Conservation (phyloP, 2,113 vertebrate genomes). For the Tenrec ecaudatus region DNA sequence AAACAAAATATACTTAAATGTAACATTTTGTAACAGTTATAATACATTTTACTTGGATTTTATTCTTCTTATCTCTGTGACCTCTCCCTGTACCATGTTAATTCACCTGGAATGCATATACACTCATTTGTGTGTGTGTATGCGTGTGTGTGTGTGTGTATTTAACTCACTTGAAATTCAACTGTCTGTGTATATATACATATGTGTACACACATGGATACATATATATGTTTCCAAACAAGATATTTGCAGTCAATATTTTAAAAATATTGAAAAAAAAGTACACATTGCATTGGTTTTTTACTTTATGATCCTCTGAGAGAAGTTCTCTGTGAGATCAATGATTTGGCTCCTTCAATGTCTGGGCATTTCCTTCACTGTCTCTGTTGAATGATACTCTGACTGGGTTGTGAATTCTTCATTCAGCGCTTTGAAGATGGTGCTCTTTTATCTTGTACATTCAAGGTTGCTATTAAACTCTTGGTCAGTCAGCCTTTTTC, state of each 20-base stretch:
- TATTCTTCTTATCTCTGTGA: not conserved
- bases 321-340: not conserved
- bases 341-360: not conserved
- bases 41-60: slow-evolving; percentile 4
- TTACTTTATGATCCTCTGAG: not conserved
- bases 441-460: not conserved
- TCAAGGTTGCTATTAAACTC: not conserved
- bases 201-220: no score
- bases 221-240: not conserved
- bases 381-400: not conserved
- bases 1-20: no score
- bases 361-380: not conserved
- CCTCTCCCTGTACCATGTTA: not conserved
- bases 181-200: not conserved
- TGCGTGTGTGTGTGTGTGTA: no score
- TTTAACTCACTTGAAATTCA: not conserved
- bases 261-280: slow-evolving; percentile 8
- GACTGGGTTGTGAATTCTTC: slow-evolving; percentile 8
- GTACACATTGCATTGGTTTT: not conserved
- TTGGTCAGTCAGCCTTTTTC: slow-evolving; percentile 19
- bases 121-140: no score
- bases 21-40: not conserved
- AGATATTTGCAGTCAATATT: not conserved
- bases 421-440: not conserved
- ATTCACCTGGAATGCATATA: not conserved